Base-by-base conservation (phyloP, 2,113 vertebrate species). In the Xiphophorus couchianus region DNA sequence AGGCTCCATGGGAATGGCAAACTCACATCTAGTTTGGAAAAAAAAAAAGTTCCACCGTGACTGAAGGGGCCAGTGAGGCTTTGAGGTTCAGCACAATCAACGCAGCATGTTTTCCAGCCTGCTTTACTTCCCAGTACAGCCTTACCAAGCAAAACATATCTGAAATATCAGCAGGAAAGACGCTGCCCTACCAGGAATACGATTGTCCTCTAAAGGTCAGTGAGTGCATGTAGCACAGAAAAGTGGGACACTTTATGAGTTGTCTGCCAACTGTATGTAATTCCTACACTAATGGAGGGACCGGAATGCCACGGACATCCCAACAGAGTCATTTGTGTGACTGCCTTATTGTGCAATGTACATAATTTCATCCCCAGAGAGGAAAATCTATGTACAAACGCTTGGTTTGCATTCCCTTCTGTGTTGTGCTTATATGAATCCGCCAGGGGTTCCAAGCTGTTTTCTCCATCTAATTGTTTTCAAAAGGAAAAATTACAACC, bases 381-480 rank as follows among this genome's bases (percentile, higher is more conserved):
- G 67, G 60, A 74, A 76, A 82, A 68, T 42, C 11, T 37, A 81
- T 78, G 68, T 60, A 86, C 71, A 71, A 80, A 84, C 81, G 84
- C 87, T 71, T 70, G 78, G 51, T 19, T 19, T 60, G 70, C 71
- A 62, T 69, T 84, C 83, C 72, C 83, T 74, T 80, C 79, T 62
- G 78, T 85, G 83, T 88, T 78, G 67, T 61, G 73, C 60, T 48
- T 77, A 80, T 87, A 78, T 78, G 80, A 87, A 89, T 89, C 90
- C 81, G 75, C 64, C 75, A 69, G 73, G 71, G 77, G 77, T 82
- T 92, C 88, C 90, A 89, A 90, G 65, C 71, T 77, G 74, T 84
- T 84, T 78, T 84, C 33, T 74, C 62, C 69, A 69, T 86, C 60
- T 74, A 87, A 87, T 83, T 90, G 75, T 77, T 80, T 85, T 85